Percentiles rank a stretch among this genome's conserved stretches.
phyloP scores from a whole-genome alignment of 2,113 vertebrate species.

The Myodes glareolus region DNA sequence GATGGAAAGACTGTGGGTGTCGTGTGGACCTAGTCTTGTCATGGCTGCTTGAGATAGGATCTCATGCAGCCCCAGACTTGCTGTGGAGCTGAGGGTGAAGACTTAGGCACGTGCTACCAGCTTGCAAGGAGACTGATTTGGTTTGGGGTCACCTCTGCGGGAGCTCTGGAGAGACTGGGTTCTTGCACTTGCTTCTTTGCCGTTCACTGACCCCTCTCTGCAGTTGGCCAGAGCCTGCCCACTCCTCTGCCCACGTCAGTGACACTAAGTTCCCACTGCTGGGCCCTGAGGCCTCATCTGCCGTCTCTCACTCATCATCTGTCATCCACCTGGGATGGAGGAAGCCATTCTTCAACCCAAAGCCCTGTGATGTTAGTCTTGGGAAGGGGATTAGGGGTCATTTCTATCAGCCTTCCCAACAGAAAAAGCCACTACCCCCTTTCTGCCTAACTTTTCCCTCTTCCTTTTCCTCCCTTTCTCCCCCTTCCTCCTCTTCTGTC shows the following conservation, averaged over 20 bases:
- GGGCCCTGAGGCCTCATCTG: background rate
- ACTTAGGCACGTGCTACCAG: no score
- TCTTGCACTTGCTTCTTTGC: background rate
- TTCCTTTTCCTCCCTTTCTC: background rate
- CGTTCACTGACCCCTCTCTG: background rate
- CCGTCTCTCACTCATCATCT: rapidly evolving
- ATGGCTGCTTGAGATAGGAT: no score
- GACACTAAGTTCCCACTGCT: background rate
- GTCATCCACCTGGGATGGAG: background rate
- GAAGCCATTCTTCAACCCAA: background rate
- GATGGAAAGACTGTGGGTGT: background rate
- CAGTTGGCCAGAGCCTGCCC: background rate
- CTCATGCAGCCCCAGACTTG: background rate
- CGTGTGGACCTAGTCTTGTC: background rate
- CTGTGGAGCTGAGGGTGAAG: background rate
- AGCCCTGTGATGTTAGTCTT: background rate
- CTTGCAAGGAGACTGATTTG: no score
- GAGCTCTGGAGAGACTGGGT: background rate
- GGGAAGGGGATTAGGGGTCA: background rate
- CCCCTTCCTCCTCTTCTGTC: background rate
- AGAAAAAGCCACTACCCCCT: no score
- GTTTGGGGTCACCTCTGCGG: no score
- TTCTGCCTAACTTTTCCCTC: background rate
- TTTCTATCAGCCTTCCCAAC: background rate
- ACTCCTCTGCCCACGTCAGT: background rate